phyloP scores from a whole-genome alignment of 1,140 invertebrate species.

The Ridgeia piscesae region DNA sequence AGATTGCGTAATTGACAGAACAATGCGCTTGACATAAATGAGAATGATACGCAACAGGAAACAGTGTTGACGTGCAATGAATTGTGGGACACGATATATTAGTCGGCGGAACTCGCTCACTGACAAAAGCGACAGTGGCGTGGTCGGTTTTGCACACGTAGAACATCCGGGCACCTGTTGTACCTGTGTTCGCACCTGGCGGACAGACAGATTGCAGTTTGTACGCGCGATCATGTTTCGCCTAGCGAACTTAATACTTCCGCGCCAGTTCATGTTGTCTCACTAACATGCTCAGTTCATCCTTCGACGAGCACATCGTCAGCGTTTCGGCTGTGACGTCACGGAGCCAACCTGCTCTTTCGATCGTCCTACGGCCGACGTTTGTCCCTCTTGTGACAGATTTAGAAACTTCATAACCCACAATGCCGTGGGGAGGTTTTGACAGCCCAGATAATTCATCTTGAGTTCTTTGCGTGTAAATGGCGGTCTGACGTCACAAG shows the following conservation, averaged over 20 bases:
- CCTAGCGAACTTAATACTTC: conserved; percentile 5
- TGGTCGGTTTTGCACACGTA: background rate
- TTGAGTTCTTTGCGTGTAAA: conserved; percentile 56
- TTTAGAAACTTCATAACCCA: conserved; percentile 23
- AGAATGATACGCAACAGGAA: background rate
- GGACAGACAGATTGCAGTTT: background rate
- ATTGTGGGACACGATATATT: background rate
- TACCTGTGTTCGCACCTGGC: background rate
- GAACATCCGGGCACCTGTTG: background rate
- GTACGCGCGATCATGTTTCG: background rate
- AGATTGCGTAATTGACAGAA: background rate
- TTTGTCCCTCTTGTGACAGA: background rate
- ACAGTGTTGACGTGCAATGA: background rate
- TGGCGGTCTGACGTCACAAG: conserved; percentile 58
- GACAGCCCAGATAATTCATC: conserved; percentile 58
- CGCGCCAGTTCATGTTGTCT: background rate
- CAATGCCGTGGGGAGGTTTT: conserved; percentile 54
- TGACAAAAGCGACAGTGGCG: background rate
- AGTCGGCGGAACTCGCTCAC: background rate
- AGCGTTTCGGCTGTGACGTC: background rate
- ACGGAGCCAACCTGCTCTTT: background rate
- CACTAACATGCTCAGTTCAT: background rate
- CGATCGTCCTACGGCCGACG: background rate
- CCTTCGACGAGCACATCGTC: background rate
- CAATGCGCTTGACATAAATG: background rate